phyloP scores from a whole-genome alignment of 2,113 vertebrate genomes.

The Eudorcas thomsonii region DNA sequence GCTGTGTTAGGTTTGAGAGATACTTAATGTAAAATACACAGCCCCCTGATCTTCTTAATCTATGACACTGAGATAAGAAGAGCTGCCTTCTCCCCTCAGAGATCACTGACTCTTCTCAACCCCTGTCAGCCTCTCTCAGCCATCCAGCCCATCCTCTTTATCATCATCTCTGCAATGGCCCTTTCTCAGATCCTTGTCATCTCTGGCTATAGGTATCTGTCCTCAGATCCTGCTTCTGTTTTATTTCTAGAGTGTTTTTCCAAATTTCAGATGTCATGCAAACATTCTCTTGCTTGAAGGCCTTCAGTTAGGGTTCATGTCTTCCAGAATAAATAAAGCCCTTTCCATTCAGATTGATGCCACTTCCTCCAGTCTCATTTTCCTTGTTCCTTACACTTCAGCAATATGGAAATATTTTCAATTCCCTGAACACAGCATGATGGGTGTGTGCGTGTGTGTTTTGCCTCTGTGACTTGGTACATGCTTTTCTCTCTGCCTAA shows the following conservation, averaged over 20 bases:
- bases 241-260: neutral
- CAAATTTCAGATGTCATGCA: neutral
- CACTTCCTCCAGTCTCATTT: neutral
- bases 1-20: neutral
- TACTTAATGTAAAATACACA: neutral
- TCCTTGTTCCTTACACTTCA: neutral
- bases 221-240: neutral
- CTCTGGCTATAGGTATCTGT: neutral
- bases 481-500: neutral
- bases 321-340: neutral
- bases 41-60: neutral
- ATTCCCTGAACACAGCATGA: neutral
- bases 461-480: neutral
- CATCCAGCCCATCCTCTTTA: neutral
- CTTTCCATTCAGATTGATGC: neutral
- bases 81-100: neutral
- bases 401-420: neutral
- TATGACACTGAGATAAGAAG: neutral
- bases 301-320: neutral
- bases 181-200: neutral
- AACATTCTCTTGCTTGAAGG: neutral
- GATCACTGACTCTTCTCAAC: neutral
- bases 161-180: neutral
- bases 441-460: neutral
- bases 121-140: neutral